Percentiles rank a stretch among this genome's conserved stretches.
Evolutionary conservation across 2,113 vertebrate species (phyloP).

Genomic region (Toxotes jaculatrix): DNA sequence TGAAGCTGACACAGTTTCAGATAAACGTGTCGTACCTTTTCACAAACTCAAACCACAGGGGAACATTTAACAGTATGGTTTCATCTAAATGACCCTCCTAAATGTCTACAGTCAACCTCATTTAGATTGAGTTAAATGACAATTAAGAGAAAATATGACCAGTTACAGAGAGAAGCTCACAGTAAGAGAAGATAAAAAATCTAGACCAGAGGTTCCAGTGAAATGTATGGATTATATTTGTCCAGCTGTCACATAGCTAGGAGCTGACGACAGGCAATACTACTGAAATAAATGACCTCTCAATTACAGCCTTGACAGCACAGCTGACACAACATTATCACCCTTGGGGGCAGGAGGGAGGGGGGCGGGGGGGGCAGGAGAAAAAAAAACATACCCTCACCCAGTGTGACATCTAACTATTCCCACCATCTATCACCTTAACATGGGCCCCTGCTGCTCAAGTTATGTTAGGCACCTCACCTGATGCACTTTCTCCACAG

Average conservation of each 20-base stretch:
- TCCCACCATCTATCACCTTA: constrained; percentile 46
- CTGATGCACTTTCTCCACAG: constrained; percentile 20
- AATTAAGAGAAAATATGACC: neutral
- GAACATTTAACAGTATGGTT: neutral
- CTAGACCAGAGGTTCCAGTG: neutral
- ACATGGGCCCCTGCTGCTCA: constrained; percentile 33
- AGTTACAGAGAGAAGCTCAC: neutral
- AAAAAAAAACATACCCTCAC: constrained; percentile 15
- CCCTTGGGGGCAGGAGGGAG: neutral
- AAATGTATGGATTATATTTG: constrained; percentile 1
- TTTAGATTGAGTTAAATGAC: neutral
- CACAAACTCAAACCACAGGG: neutral
- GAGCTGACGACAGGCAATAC: constrained; percentile 1
- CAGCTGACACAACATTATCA: constrained; percentile 68
- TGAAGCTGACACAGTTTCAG: neutral
- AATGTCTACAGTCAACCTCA: neutral
- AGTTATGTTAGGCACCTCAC: constrained; percentile 48
- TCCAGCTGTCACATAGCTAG: constrained; percentile 20
- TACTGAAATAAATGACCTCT: constrained; percentile 36
- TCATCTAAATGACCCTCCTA: neutral
- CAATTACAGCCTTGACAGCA: constrained; percentile 17
- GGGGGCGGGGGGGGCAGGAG: neutral
- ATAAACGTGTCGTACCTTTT: neutral
- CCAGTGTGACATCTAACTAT: constrained; percentile 49
- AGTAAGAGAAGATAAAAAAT: neutral